A percentile compares a stretch with the other conserved stretches of the same genome.
Conservation (phyloP, 1,140 invertebrate genomes). For the Drosophila pseudoobscura region DNA sequence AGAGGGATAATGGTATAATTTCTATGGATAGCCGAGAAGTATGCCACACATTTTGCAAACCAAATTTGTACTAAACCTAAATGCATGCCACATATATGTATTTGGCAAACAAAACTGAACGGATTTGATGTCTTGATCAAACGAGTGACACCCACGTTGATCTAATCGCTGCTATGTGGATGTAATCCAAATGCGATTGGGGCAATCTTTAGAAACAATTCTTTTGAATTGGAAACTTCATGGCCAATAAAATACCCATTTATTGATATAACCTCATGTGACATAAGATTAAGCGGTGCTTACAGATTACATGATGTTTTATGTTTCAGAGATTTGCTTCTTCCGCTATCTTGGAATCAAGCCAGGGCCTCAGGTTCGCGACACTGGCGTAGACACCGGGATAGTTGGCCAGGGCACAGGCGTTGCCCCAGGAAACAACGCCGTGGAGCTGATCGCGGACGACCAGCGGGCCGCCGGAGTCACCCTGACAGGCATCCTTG, state of each 20-base stretch:
- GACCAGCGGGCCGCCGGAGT: conserved; percentile 83
- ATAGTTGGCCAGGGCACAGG: conserved; percentile 85
- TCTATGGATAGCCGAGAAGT: no score
- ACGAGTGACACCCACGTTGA: conserved; percentile 5
- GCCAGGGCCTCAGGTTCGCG: conserved; percentile 83
- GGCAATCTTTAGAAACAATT: conserved; percentile 1
- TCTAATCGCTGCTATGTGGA: conserved; percentile 18
- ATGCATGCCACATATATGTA: no score
- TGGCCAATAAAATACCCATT: conserved; percentile 2
- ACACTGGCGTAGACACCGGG: conserved; percentile 89
- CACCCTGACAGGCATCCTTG: conserved; percentile 85
- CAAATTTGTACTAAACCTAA: no score
- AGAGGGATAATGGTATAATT: no score
- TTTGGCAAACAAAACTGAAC: no score
- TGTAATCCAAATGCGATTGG: no score
- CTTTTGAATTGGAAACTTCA: not conserved
- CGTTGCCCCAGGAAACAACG: conserved; percentile 88
- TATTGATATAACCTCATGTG: conserved; percentile 20
- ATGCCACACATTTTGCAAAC: no score
- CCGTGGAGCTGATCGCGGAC: conserved; percentile 84
- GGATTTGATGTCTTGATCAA: conserved; percentile 14
- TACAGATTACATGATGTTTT: no score
- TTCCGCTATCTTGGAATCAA: conserved; percentile 34
- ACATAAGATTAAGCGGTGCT: no score
- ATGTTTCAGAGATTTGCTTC: not conserved